These are phyloP conservation scores for Regulus satrapa DNA, from an alignment of 2,113 vertebrate species.

Conservation along the genomic window DNA sequence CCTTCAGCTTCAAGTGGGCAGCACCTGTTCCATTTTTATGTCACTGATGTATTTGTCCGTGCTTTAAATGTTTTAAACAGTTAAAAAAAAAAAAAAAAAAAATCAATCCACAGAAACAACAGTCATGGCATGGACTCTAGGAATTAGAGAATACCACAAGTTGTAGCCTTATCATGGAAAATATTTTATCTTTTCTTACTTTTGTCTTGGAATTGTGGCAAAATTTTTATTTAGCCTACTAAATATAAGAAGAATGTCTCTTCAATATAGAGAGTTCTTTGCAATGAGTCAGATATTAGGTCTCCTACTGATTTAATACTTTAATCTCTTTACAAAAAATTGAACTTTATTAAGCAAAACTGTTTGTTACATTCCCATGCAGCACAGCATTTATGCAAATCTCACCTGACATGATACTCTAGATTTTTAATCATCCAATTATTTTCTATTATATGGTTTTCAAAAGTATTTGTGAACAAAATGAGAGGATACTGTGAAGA, in stretches of 20 bases:
- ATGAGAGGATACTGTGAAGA: neutral
- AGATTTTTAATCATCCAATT: neutral
- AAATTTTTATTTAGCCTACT: neutral
- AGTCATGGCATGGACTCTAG: neutral
- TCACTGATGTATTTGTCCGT: neutral
- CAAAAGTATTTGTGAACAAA: neutral
- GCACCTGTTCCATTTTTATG: neutral
- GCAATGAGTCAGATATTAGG: neutral
- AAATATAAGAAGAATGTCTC: neutral
- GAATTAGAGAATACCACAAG: neutral
- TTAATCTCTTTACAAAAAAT: neutral
- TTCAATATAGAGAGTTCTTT: neutral
- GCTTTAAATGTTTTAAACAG: neutral
- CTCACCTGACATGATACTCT: neutral
- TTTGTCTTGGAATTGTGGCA: neutral
- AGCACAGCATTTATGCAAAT: neutral
- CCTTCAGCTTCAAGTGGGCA: neutral
- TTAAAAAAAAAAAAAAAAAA: neutral
- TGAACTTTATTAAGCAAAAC: neutral
- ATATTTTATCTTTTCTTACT: neutral
- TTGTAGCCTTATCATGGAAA: neutral
- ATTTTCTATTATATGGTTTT: neutral
- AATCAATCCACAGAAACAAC: neutral
- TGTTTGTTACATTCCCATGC: rapidly evolving
- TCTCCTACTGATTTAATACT: neutral